Evolutionary conservation across 2,113 vertebrate genomes (phyloP), one percentile per base, ranked within the genome.

Genomic region (Pomatorhinus ruficollis): DNA sequence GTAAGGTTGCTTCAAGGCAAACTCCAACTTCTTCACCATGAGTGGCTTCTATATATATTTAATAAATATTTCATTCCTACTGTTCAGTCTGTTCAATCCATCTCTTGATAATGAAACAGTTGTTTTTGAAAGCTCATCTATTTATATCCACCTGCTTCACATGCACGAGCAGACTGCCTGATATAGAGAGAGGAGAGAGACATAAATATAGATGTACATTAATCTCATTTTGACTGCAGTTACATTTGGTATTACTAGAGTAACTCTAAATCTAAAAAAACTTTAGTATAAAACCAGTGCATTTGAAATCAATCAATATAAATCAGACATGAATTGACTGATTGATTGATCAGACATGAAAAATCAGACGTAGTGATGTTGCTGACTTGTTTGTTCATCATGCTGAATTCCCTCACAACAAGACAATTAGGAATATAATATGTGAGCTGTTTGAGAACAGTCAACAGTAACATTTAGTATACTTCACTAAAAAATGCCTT

Each of bases 71-170:
- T 93, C 2, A 92, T 95, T 90, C 75, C 23, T 81, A 56, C 63
- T 81, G 1, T 90, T 96, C 87, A 83, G 35, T 35, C 64, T 93
- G 75, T 40, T 92, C 88, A 83, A 94, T 81, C 79, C 52, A 79
- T 61, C 87, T 59, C 39, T 88, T 80, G 70, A 47, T 93, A 97
- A 94, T 85, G 70, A 96, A 96, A 95, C 66, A 44, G 90, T 88
- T 93, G 87, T 90, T 95, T 96, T 86, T 88, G 87, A 91, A 88
- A 94, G 75, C 63, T 86, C 42, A 47, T 91, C 87, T 97, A 77
- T 95, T 96, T 96, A 94, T 94, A 96, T 54, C 44, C 53, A 93
- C 75, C 60, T 93, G 53, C 69, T 93, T 92, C 33, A 4, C 64
- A 94, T 85, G 78, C 81, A 87, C 4, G 1, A 91, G 40, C n/a